A percentile compares a stretch with the other conserved stretches of the same genome.
These are phyloP conservation scores for Aegithalos caudatus DNA, from an alignment of 2,113 vertebrate genomes.

Conservation along the genomic window DNA sequence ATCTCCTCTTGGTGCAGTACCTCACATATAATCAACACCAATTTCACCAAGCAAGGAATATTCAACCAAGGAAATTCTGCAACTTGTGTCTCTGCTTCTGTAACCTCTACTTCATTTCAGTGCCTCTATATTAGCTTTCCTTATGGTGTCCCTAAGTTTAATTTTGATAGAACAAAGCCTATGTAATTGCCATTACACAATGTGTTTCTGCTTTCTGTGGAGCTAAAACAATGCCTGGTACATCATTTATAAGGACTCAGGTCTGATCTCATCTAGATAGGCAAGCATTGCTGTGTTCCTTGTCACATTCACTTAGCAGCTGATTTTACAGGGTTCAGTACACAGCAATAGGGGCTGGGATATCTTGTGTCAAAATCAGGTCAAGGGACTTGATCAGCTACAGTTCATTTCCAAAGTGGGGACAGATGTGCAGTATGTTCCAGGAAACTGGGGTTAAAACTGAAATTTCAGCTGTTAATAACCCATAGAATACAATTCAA, in stretches of 20 bases:
- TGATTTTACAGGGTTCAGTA: constrained; percentile 2
- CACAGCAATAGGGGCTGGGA: not conserved
- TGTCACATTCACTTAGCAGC: not conserved
- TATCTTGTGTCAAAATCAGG: constrained; percentile 41
- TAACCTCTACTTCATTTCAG: not conserved
- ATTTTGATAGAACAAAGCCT: not conserved
- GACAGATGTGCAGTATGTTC: not conserved
- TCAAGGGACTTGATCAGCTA: not conserved
- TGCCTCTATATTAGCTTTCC: not conserved
- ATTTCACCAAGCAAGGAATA: not conserved
- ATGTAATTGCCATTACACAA: not conserved
- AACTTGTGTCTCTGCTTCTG: not conserved
- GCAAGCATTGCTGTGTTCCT: not conserved
- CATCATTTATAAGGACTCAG: not conserved
- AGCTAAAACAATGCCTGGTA: not conserved
- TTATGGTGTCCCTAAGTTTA: not conserved
- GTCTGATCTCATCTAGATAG: constrained; percentile 8
- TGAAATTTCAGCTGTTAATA: not conserved
- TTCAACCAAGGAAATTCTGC: not conserved
- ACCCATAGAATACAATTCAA: not conserved
- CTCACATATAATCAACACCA: not conserved
- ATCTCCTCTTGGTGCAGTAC: not conserved
- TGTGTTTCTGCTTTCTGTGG: not conserved
- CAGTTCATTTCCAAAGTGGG: not conserved
- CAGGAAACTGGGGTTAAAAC: not conserved